Base-by-base conservation (phyloP, 2,113 vertebrate species). In the Sterna hirundo region DNA sequence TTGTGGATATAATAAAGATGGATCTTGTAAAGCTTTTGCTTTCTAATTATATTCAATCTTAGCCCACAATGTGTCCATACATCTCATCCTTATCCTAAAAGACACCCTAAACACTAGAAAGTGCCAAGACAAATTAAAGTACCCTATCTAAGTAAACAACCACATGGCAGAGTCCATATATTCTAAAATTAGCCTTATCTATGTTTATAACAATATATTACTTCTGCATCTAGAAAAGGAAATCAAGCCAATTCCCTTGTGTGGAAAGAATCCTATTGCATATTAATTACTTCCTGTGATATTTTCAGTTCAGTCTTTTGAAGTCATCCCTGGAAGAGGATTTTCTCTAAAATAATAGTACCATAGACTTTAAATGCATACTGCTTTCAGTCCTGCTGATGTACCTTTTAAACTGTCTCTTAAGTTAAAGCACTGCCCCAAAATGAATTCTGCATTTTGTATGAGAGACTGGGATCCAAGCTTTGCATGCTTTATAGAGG, bases 101-200 rank as follows among this genome's bases (percentile, higher is more conserved):
- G 93, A 58, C 85, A 68, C 82, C 64, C 77, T 95, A 96, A 97
- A 93, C 81, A 94, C 49, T 80, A 88, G 86, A 32, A 94, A 76
- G 52, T 94, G 94, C 92, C 96, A 97, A 95, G 94, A 88, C 68
- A 97, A 96, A 96, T 94, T 84, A 94, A 94, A 96, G 86, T 68
- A 55, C 54, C 84, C 65, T 61, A n/a, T 89, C 42, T 92, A 92
- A 96, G 65, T 80, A 97, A 97, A 96, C 62, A 94, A 17, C 72
- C 83, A 96, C 80, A 70, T 84, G 86, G 92, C 77, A 57, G 78
- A 92, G 51, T 68, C 90, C 94, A 62, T 97, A 89, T 96, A 78
- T 83, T 97, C 42, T 90, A 93, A 96, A 97, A 95, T 91, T 95
- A 86, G 42, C 71, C n/a, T 7, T 83, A 58, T 71, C 75, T 97